Percentiles rank a stretch among this genome's conserved stretches.
These are phyloP conservation scores for Sminthurides aquaticus DNA, from an alignment of 2,888 invertebrate species.

Conservation along the genomic window DNA sequence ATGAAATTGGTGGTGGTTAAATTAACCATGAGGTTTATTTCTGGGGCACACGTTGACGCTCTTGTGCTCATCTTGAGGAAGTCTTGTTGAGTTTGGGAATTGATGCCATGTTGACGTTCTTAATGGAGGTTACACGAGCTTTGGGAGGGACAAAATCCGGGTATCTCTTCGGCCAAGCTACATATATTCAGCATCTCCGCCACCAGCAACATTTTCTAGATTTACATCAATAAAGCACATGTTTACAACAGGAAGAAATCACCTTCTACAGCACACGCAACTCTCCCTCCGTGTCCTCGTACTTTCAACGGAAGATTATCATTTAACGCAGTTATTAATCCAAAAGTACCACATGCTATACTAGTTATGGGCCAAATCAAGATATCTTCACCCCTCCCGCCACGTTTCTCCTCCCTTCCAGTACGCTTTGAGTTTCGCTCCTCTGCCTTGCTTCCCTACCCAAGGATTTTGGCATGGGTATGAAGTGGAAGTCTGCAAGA, in stretches of 20 bases:
- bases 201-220: too few relatives aligned
- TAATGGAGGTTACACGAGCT: slow-evolving; percentile 3
- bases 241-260: background rate
- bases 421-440: too few relatives aligned
- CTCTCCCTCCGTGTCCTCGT: background rate
- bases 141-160: slow-evolving; percentile 1
- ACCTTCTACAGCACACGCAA: background rate
- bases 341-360: too few relatives aligned
- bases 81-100: background rate
- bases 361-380: too few relatives aligned
- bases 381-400: too few relatives aligned
- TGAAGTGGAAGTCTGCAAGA: background rate
- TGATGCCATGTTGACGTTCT: slow-evolving; percentile 1
- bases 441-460: background rate
- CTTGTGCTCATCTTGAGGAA: background rate
- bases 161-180: too few relatives aligned
- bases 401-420: background rate
- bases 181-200: too few relatives aligned
- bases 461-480: slow-evolving; percentile 2
- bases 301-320: background rate
- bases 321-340: background rate
- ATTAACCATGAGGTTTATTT: background rate
- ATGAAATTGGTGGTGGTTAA: too few relatives aligned
- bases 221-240: background rate
- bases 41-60: background rate